Evolutionary conservation across 92 coral and sea anemone species (phyloP), one percentile per base, ranked within the genome.

Genomic region (Galaxea fascicularis): DNA sequence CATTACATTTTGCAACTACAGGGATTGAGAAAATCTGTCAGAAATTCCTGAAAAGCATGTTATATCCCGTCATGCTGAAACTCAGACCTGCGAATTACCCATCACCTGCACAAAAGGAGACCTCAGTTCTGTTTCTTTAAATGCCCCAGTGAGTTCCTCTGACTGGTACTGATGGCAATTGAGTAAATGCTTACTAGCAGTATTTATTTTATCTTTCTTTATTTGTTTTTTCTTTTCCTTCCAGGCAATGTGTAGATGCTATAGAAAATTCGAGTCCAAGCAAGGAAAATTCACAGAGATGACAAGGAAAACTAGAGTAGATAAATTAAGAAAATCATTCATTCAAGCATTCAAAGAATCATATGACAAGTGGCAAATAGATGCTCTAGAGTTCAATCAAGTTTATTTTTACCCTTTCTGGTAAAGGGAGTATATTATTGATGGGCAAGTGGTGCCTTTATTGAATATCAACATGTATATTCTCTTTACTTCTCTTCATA

Each of bases 201-300:
- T 35, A 6, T 35, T 35, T 35, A 35, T 6, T 35, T 35, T 6
- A 2, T 35, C 41, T 6, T 2, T 35, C 10, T 57, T 15, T 8
- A 64, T 45, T 56, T 25, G 10, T 22, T 12, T 57, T 6, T 12
- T 82, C 8, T 2, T 39, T 53, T 57, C 57, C 21, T 71, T 20
- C 4, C 82, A 83, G 87, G 21, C 87, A 83, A n/a, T 83, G 87
- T 49, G 87, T 83, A 25, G 87, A 83, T 83, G 80, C 87, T 16
- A 73, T 83, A 30, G 87, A 83, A 39, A 57, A 71, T 71, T 56
- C 77, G 31, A 49, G 56, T 10, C 56, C 56, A 49, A 49, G 56
- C 56, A 49, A 49, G 56, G 56, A 49, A 49, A 49, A 49, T 49
- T 49, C 56, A 49, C 56, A 49, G 56, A 49, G 13, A 49, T 49